phyloP scores from a whole-genome alignment of 2,888 invertebrate species.

The Erynnis tages region DNA sequence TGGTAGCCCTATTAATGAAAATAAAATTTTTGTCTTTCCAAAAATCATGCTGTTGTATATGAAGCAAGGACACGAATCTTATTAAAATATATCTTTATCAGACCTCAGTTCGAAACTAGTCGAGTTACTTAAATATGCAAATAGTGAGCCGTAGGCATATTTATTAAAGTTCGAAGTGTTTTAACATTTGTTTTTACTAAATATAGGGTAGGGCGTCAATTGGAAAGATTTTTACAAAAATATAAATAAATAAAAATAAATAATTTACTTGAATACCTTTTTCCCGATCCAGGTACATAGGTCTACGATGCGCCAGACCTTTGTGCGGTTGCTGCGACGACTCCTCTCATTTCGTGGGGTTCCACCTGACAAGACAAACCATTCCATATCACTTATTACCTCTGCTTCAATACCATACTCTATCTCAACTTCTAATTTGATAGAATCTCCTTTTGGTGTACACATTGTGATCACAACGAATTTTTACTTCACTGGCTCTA shows the following conservation, averaged over 20 bases:
- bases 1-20: constrained; percentile 61
- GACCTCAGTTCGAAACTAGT: no score
- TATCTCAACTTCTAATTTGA: constrained; percentile 61
- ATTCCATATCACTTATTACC: constrained; percentile 59
- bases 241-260: no score
- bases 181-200: no score
- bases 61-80: no score
- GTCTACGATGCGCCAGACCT: constrained; percentile 62
- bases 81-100: no score
- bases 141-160: no score
- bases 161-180: no score
- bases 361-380: constrained; percentile 68
- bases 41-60: no score
- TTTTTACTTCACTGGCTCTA: constrained; percentile 23
- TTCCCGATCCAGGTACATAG: constrained; percentile 71
- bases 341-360: constrained; percentile 59
- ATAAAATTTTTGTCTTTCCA: no score
- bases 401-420: constrained; percentile 56
- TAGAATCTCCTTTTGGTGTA: constrained; percentile 35
- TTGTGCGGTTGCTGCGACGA: constrained; percentile 52
- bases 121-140: no score
- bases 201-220: no score
- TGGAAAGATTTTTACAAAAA: no score
- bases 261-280: constrained; percentile 54
- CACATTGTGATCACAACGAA: neutral